Evolutionary conservation across 1,140 invertebrate species (phyloP).

Genomic region (Drosophila nikananu): DNA sequence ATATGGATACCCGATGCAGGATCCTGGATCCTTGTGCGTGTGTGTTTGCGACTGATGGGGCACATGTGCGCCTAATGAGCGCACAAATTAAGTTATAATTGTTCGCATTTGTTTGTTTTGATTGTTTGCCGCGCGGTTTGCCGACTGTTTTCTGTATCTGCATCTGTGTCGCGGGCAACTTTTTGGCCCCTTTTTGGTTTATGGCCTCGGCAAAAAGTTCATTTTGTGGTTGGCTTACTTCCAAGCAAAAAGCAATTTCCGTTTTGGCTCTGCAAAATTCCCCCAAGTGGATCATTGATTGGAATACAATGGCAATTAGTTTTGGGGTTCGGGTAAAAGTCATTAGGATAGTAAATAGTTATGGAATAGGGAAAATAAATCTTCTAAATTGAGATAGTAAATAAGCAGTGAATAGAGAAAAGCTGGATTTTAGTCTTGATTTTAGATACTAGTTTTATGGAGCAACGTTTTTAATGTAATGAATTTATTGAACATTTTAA

Average conservation of each 20-base stretch:
- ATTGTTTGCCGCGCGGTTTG: conserved; percentile 47
- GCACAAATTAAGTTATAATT: conserved; percentile 83
- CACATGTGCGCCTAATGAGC: conserved; percentile 79
- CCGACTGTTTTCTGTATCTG: conserved; percentile 41
- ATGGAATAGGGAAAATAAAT: too few species aligned
- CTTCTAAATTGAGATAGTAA: too few species aligned
- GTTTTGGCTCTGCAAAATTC: conserved; percentile 2
- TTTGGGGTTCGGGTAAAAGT: neutral
- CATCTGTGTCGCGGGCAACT: conserved; percentile 48
- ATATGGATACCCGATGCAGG: conserved; percentile 16
- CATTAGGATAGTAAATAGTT: neutral
- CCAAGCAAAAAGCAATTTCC: conserved; percentile 43
- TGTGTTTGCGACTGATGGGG: conserved; percentile 24
- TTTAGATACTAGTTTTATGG: too few species aligned
- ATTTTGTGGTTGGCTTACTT: conserved; percentile 38
- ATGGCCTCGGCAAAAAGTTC: conserved; percentile 47
- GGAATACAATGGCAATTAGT: conserved; percentile 27
- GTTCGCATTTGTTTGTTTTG: conserved; percentile 72
- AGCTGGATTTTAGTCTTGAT: too few species aligned
- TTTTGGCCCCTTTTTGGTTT: conserved; percentile 37
- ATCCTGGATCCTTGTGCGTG: conserved; percentile 30
- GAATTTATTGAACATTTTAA: too few species aligned
- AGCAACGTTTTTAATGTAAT: too few species aligned
- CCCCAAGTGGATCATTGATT: conserved; percentile 25
- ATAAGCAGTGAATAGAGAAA: too few species aligned